Conservation (phyloP, 2,888 invertebrate species). For the Eudasyphora cyanicolor region DNA sequence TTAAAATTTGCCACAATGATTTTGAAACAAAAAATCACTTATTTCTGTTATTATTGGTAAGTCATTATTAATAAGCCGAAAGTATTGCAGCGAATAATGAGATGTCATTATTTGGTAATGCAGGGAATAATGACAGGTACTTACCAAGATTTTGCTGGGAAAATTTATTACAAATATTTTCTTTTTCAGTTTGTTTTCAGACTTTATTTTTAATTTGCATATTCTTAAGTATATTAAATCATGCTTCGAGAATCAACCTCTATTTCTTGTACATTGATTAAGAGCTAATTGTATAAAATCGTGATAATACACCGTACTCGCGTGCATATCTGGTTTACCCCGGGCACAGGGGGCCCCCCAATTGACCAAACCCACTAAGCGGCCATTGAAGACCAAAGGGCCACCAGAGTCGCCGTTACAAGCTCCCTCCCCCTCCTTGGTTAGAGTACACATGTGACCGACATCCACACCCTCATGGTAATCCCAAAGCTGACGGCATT, state of each 20-base stretch:
- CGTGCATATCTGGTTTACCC: constrained; percentile 75
- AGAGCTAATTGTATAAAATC: constrained; percentile 72
- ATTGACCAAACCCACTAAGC: constrained; percentile 73
- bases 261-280: constrained; percentile 63
- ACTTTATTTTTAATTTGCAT: neutral
- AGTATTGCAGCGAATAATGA: no score
- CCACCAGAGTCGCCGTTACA: constrained; percentile 76
- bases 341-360: constrained; percentile 75
- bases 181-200: neutral
- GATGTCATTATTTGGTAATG: no score
- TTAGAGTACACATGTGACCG: constrained; percentile 83
- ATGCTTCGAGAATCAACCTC: no score
- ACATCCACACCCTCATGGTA: constrained; percentile 80
- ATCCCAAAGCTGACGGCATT: constrained; percentile 80
- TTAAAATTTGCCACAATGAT: no score
- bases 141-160: no score
- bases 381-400: constrained; percentile 71
- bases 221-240: no score
- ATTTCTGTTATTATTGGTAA: no score
- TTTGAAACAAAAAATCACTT: no score
- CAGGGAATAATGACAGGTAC: no score
- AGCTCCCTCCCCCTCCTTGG: constrained; percentile 81
- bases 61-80: no score
- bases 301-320: constrained; percentile 71
- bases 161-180: neutral